Conservation (phyloP, 2,797 vertebrate genomes). For the Eidolon dupreanum region DNA sequence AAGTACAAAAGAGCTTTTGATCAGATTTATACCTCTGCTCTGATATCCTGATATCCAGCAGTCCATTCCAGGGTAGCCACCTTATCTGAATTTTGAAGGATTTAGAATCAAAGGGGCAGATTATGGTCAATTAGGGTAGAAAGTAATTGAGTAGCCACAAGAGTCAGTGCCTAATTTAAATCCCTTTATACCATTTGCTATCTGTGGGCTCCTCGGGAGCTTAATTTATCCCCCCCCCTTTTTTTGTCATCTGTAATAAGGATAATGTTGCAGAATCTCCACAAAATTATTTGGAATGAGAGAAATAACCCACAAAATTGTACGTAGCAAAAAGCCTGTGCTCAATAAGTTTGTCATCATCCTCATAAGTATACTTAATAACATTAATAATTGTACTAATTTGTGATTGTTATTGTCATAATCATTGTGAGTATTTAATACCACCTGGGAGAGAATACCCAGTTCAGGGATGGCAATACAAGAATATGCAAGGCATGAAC, state of each 20-base stretch:
- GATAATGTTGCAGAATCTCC: background rate
- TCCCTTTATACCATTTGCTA: background rate
- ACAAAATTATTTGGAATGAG: background rate
- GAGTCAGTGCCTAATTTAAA: background rate
- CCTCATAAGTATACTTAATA: background rate
- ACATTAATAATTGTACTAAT: background rate
- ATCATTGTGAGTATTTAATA: background rate
- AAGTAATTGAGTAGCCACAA: background rate
- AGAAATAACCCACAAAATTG: background rate
- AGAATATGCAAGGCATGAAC: background rate
- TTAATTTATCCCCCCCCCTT: background rate
- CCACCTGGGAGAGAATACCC: background rate
- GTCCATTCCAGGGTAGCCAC: no score
- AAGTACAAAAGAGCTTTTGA: background rate
- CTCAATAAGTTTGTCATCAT: background rate
- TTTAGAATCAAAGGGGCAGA: background rate
- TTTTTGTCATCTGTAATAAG: background rate
- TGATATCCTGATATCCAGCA: background rate
- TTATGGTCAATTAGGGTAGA: background rate
- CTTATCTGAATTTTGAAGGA: background rate
- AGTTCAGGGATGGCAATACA: background rate
- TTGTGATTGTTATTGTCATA: background rate
- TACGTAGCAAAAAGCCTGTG: background rate
- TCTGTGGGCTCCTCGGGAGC: background rate
- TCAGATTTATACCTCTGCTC: background rate